phyloP scores from a whole-genome alignment of 92 coral and sea anemone species.

The Phymanthus crucifer region DNA sequence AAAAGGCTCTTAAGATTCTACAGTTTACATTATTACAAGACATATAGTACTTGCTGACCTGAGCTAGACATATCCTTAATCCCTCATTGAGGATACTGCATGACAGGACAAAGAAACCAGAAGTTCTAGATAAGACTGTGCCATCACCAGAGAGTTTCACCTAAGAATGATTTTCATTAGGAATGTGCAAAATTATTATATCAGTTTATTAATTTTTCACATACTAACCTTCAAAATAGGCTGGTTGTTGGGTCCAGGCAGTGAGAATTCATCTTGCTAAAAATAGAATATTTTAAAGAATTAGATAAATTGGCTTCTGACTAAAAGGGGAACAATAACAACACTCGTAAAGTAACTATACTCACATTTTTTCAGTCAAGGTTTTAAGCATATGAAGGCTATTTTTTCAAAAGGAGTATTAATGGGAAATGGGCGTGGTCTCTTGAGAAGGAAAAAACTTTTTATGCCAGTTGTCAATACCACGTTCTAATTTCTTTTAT shows the following conservation, averaged over 20 bases:
- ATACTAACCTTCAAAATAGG: neutral
- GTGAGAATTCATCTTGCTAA: neutral
- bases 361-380: neutral
- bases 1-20: too few relatives aligned
- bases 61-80: neutral
- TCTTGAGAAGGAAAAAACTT: too few relatives aligned
- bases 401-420: too few relatives aligned
- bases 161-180: neutral
- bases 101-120: slow-evolving; percentile 1
- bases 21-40: too few relatives aligned
- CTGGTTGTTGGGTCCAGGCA: neutral
- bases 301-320: neutral
- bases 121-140: neutral
- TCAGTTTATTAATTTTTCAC: neutral
- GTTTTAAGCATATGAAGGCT: too few relatives aligned
- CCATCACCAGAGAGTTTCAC: slow-evolving; percentile 16
- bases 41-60: neutral
- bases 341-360: too few relatives aligned
- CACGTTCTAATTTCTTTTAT: too few relatives aligned
- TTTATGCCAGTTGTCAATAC: too few relatives aligned
- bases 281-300: neutral
- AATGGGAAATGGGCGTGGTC: too few relatives aligned
- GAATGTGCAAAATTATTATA: neutral
- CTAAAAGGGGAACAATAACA: neutral
- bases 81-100: slow-evolving; percentile 2